These are phyloP conservation scores for Heterotilapia buettikoferi DNA, from an alignment of 2,113 vertebrate genomes.

Conservation along the genomic window DNA sequence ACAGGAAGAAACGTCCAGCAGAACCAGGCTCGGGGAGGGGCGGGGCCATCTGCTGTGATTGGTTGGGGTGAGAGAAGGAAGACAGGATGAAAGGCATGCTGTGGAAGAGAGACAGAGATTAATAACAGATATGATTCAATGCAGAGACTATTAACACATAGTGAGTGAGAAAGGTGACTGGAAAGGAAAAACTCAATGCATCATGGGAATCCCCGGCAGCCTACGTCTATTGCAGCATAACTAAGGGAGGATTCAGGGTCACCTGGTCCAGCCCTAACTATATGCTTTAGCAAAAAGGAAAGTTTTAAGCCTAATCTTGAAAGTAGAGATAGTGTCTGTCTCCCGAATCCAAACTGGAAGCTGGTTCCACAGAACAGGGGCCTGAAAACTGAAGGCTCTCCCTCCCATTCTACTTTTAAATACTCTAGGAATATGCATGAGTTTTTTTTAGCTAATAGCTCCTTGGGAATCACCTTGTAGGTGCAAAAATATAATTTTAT, in stretches of 20 bases:
- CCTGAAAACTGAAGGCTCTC: not conserved
- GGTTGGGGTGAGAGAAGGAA: too few relatives aligned
- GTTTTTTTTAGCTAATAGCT: not conserved
- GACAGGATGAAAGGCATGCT: too few relatives aligned
- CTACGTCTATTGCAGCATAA: accelerated
- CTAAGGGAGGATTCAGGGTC: not conserved
- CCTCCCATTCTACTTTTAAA: not conserved
- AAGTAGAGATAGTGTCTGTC: not conserved
- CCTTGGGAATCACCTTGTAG: not conserved
- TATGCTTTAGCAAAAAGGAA: not conserved
- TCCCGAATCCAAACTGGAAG: accelerated
- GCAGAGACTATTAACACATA: too few relatives aligned
- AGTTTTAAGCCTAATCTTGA: accelerated
- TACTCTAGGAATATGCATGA: not conserved
- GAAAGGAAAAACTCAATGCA: accelerated
- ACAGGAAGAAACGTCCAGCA: too few relatives aligned
- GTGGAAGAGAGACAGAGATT: not conserved
- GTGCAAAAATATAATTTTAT: not conserved
- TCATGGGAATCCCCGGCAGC: not conserved
- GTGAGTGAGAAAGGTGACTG: not conserved
- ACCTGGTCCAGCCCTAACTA: not conserved
- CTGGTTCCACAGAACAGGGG: not conserved
- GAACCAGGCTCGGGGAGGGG: too few relatives aligned
- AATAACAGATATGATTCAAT: not conserved
- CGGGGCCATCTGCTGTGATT: too few relatives aligned